Percentiles rank a stretch among this genome's conserved stretches.
These are phyloP conservation scores for Rhinatrema bivittatum DNA, from an alignment of 2,797 vertebrate species.

Conservation along the genomic window DNA sequence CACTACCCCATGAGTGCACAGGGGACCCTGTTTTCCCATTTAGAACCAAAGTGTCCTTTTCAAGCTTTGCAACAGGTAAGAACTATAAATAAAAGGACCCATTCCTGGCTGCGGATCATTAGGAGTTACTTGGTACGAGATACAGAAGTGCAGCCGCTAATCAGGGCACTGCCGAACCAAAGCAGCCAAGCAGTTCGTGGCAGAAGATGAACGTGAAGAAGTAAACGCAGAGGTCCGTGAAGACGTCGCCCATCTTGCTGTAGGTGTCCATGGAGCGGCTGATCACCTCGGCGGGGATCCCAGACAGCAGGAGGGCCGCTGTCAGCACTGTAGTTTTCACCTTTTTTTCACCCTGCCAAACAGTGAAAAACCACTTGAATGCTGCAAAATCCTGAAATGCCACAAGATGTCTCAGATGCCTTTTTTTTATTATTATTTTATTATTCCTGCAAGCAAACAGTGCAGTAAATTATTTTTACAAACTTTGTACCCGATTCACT, in stretches of 20 bases:
- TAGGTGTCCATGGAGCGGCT: constrained; percentile 96
- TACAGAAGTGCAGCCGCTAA: constrained; percentile 2
- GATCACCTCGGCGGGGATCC: constrained; percentile 91
- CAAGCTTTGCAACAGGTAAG: constrained; percentile 22
- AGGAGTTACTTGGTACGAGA: too few relatives aligned
- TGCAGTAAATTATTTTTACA: too few relatives aligned
- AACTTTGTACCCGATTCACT: too few relatives aligned
- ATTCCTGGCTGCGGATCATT: constrained; percentile 25
- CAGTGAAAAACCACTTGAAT: constrained; percentile 1
- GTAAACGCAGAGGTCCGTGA: constrained; percentile 91
- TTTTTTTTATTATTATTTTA: constrained; percentile 3
- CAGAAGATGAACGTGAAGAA: constrained; percentile 93
- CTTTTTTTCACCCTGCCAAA: constrained; percentile 82
- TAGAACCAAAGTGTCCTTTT: constrained; percentile 18
- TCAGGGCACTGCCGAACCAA: constrained; percentile 66
- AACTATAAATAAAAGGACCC: constrained; percentile 19
- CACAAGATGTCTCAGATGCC: not conserved
- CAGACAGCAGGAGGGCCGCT: constrained; percentile 84
- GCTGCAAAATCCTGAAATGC: constrained; percentile 1
- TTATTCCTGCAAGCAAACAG: constrained; percentile 19
- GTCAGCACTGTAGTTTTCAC: constrained; percentile 84
- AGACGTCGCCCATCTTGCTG: constrained; percentile 93
- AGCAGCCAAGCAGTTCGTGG: constrained; percentile 72
- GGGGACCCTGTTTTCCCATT: constrained; percentile 19
- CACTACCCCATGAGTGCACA: constrained; percentile 13